Base-by-base conservation (phyloP, 2,888 invertebrate species). In the Archips crataeganus region DNA sequence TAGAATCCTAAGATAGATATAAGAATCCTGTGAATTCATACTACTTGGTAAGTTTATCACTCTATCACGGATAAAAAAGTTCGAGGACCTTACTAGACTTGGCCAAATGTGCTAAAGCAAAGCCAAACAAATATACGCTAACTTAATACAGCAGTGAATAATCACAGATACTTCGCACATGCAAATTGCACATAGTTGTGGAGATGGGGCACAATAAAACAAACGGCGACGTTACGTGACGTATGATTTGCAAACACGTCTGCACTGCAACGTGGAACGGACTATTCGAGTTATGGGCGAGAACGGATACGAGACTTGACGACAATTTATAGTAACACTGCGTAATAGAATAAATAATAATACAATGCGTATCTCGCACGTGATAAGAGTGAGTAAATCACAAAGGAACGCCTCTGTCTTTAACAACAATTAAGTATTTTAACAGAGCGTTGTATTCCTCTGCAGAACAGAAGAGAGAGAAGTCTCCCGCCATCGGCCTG, bases 231-330 rank as follows among this genome's bases (percentile, higher is more conserved):
- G 51, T 13, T 51, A 66, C 81, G 82, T 77, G 85, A 85, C 86
- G 84, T 84, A 85, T 84, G 85, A 85, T 86, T 87, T 82, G 84
- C 83, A 87, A 86, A 84, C 87, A 85, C 81, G 82, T 82, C 85
- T 82, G 82, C 82, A 78, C 79, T 71, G 80, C 83, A 85, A 85
- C 83, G 84, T 86, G 45, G 11, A 45, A 45, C 11, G 87, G 85
- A 81, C 77, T 57, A 11, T 57, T 66, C 13, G 13, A 15, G 47
- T 32, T 45, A 9, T 47, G 9, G 6, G 6, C 47, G 63, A 63
- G 47, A 10, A 57, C 5, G 32, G 23, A 57, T 32, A 2, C 6
- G 57, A 11, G 23, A 32, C 5, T 49, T n/a, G 57, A 32, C 32
- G 11, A 57, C 32, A 32, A 57, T 57, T 32, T 57, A 32, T 57